Evolutionary conservation across 2,113 vertebrate genomes (phyloP).

Genomic region (Nerophis ophidion): DNA sequence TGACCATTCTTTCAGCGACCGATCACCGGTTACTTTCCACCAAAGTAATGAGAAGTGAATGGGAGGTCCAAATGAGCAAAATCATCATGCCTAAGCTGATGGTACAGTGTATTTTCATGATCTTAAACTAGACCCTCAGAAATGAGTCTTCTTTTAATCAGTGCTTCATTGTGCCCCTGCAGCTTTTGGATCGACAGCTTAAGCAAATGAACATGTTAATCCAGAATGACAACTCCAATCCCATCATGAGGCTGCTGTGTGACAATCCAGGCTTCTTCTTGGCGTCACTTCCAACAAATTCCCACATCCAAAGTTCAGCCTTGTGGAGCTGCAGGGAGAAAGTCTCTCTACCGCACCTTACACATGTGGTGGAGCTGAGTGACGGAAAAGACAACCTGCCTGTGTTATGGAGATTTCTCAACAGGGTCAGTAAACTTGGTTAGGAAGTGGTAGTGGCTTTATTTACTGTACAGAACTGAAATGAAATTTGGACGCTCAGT

Average conservation of each 20-base stretch:
- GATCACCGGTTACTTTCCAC: conserved; percentile 55
- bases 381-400: conserved; percentile 76
- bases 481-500: too few species aligned
- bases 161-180: background rate
- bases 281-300: conserved; percentile 65
- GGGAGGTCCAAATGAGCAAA: conserved; percentile 74
- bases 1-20: background rate
- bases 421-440: conserved; percentile 69
- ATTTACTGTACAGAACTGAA: too few species aligned
- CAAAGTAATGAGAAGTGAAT: conserved; percentile 78
- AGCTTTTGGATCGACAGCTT: conserved; percentile 79
- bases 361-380: conserved; percentile 80
- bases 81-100: conserved; percentile 69
- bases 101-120: conserved; percentile 58
- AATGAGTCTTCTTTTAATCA: background rate
- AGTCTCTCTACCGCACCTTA: conserved; percentile 76
- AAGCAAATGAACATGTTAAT: conserved; percentile 69
- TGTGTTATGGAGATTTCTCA: conserved; percentile 84
- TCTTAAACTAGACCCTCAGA: background rate
- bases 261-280: conserved; percentile 77
- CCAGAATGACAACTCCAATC: conserved; percentile 77
- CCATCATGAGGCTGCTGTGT: conserved; percentile 78
- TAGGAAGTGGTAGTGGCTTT: too few species aligned
- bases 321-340: conserved; percentile 85
- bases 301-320: conserved; percentile 73